Conservation (phyloP, 2,113 vertebrate species). For the Cryptomyrus ogoouensis region DNA sequence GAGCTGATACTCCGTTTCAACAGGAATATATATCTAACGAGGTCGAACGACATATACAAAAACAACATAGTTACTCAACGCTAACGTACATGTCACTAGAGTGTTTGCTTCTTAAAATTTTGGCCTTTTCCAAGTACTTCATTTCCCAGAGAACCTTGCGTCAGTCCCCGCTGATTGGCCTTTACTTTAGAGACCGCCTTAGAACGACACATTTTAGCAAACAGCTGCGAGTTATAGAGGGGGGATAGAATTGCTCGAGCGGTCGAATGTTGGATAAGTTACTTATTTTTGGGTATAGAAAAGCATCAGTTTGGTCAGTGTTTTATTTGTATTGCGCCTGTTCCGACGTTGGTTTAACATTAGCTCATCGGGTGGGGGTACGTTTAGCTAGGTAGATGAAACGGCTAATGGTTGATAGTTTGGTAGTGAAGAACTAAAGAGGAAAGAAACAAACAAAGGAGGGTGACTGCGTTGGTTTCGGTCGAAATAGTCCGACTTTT, state of each 20-base stretch:
- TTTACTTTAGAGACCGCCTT: conserved; percentile 39
- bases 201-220: conserved; percentile 36
- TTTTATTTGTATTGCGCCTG: not conserved
- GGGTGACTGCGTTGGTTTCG: conserved; percentile 47
- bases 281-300: not conserved
- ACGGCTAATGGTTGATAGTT: not conserved
- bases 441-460: conserved; percentile 21
- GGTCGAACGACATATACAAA: not conserved
- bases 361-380: not conserved
- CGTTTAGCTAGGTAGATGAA: not conserved
- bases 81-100: not conserved
- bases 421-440: not conserved
- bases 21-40: not conserved
- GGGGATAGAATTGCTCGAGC: not conserved
- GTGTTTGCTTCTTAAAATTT: not conserved
- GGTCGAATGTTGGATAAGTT: not conserved
- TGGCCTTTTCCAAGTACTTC: not conserved
- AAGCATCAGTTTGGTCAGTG: not conserved
- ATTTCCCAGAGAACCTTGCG: conserved; percentile 39
- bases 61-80: not conserved
- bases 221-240: not conserved
- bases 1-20: not conserved
- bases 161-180: conserved; percentile 34
- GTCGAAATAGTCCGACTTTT: conserved; percentile 12
- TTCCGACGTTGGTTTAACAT: not conserved